Evolutionary conservation across 2,113 vertebrate genomes (phyloP).

Genomic region (Lophura nycthemera): DNA sequence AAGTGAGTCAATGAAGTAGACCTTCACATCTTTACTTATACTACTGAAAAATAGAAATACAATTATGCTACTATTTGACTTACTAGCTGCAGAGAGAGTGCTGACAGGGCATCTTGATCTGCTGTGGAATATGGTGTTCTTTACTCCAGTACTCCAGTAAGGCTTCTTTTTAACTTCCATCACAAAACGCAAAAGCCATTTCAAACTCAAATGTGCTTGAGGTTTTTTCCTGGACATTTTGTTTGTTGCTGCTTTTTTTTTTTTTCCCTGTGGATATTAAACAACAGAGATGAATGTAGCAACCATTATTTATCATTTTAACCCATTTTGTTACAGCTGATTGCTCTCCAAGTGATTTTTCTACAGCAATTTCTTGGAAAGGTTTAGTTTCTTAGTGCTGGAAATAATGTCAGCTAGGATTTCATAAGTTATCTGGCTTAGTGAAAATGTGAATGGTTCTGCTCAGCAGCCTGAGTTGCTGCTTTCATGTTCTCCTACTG

Average conservation of each 20-base stretch:
- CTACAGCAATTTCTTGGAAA: background rate
- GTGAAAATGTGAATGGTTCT: background rate
- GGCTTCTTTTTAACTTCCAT: background rate
- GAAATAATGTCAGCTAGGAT: background rate
- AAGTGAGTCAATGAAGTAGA: conserved; percentile 11
- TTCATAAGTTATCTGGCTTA: background rate
- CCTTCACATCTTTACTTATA: background rate
- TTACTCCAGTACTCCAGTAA: background rate
- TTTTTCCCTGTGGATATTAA: background rate
- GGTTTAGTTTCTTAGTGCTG: background rate
- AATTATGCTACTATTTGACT: background rate
- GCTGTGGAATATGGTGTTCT: background rate
- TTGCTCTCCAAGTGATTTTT: background rate
- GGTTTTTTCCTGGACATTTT: background rate
- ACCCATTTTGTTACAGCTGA: background rate
- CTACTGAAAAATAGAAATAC: background rate
- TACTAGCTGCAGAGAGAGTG: background rate
- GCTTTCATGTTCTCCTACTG: background rate
- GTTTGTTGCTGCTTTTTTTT: no score
- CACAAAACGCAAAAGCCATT: background rate
- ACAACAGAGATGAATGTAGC: background rate
- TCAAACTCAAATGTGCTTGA: background rate
- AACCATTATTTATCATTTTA: background rate
- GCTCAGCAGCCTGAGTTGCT: background rate
- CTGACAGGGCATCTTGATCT: background rate